These are phyloP conservation scores for Lepidurus packardi DNA, from an alignment of 1,140 invertebrate genomes.

Conservation along the genomic window DNA sequence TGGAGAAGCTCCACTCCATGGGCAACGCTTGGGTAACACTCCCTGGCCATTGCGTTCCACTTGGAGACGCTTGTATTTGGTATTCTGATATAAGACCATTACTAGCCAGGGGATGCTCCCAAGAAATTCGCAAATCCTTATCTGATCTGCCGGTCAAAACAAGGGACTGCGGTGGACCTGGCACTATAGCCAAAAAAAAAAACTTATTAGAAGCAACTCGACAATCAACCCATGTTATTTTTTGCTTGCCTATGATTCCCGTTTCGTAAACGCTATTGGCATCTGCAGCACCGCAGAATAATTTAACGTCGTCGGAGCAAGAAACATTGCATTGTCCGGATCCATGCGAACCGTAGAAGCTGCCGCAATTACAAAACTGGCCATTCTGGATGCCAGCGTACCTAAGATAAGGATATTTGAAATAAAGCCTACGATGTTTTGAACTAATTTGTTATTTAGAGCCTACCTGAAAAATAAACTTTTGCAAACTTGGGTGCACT, in stretches of 20 bases:
- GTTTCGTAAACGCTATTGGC: conserved; percentile 49
- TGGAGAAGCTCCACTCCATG: conserved; percentile 46
- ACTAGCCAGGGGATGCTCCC: conserved; percentile 52
- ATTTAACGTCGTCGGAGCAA: conserved; percentile 41
- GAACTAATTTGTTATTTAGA: neutral
- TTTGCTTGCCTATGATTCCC: conserved; percentile 46
- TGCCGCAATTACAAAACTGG: conserved; percentile 47
- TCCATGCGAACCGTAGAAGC: conserved; percentile 43
- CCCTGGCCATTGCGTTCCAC: conserved; percentile 36
- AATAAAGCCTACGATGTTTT: neutral
- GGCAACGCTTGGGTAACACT: conserved; percentile 37
- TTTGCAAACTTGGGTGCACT: conserved; percentile 22
- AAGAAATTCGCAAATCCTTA: conserved; percentile 49
- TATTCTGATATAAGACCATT: conserved; percentile 59
- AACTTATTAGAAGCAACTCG: conserved; percentile 37
- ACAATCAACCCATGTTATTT: conserved; percentile 42
- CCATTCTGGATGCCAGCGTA: conserved; percentile 47
- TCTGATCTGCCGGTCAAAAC: conserved; percentile 37
- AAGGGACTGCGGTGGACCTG: conserved; percentile 38
- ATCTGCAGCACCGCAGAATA: conserved; percentile 46
- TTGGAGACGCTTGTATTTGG: conserved; percentile 45
- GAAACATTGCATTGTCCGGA: conserved; percentile 43
- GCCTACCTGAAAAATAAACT: conserved; percentile 28
- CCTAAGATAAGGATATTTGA: conserved; percentile 38
- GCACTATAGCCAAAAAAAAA: conserved; percentile 40